Conservation (phyloP, 2,113 vertebrate species). For the Onychostoma macrolepis region DNA sequence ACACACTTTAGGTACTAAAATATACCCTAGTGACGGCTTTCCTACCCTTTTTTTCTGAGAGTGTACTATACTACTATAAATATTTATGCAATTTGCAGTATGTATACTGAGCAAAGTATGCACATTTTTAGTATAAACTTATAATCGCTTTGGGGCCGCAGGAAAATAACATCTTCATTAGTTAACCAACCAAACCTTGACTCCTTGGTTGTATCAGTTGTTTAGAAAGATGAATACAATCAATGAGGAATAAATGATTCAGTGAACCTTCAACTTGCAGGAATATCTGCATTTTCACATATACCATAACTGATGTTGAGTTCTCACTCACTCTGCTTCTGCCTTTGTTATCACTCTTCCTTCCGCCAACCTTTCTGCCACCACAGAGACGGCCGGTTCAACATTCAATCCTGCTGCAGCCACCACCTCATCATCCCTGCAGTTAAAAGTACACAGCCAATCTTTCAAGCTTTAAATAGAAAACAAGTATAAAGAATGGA, state of each 20-base stretch:
- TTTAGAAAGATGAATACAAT: neutral
- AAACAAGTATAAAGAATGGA: neutral
- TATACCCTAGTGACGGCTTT: neutral
- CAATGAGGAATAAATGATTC: neutral
- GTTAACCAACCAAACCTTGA: neutral
- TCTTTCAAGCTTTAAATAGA: neutral
- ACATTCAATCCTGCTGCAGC: constrained; percentile 82
- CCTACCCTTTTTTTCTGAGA: neutral
- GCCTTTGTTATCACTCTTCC: constrained; percentile 80
- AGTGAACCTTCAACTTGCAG: neutral
- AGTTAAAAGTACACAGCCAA: neutral
- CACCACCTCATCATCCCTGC: constrained; percentile 77
- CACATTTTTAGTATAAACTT: too few species aligned
- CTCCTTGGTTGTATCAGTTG: neutral
- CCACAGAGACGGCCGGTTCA: constrained; percentile 80
- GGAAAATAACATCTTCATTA: neutral
- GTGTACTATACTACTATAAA: neutral
- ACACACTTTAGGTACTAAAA: too few species aligned
- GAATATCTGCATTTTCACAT: neutral
- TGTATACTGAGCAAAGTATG: too few species aligned
- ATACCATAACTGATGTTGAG: neutral
- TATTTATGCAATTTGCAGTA: neutral
- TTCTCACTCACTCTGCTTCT: constrained; percentile 78
- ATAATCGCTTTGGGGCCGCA: neutral
- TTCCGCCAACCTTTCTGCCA: constrained; percentile 76